A percentile compares a stretch with the other conserved stretches of the same genome.
These are phyloP conservation scores for Rhagium mordax DNA, from an alignment of 2,888 invertebrate genomes.

Conservation along the genomic window DNA sequence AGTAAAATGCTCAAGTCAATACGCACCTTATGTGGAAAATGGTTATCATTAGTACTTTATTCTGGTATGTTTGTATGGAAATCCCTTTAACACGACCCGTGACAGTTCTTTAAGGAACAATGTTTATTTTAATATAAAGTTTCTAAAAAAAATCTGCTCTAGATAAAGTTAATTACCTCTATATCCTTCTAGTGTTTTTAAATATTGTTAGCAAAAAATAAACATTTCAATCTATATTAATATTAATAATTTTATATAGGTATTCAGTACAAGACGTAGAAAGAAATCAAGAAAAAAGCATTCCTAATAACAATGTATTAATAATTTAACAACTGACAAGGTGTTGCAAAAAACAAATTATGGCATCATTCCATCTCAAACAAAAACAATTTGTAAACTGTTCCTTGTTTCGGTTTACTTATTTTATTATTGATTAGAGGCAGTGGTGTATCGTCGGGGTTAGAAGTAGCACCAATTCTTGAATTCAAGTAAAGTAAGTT, in stretches of 20 bases:
- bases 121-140: neutral
- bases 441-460: neutral
- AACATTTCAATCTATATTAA: constrained; percentile 1
- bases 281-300: constrained; percentile 1
- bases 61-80: no score
- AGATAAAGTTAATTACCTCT: neutral
- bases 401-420: constrained; percentile 14
- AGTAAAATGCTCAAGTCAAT: no score
- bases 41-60: no score
- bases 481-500: no score
- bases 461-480: no score
- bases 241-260: constrained; percentile 4
- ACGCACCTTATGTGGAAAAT: no score
- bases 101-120: neutral
- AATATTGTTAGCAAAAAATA: neutral
- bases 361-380: neutral
- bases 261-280: neutral
- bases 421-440: neutral
- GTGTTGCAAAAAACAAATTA: neutral
- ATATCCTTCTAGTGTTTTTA: constrained; percentile 8
- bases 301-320: constrained; percentile 9
- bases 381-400: constrained; percentile 2
- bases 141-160: constrained; percentile 2
- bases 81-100: no score
- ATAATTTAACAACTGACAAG: constrained; percentile 13